These are phyloP conservation scores for Enteromius paludinosus DNA, from an alignment of 2,797 vertebrate genomes.

Conservation along the genomic window DNA sequence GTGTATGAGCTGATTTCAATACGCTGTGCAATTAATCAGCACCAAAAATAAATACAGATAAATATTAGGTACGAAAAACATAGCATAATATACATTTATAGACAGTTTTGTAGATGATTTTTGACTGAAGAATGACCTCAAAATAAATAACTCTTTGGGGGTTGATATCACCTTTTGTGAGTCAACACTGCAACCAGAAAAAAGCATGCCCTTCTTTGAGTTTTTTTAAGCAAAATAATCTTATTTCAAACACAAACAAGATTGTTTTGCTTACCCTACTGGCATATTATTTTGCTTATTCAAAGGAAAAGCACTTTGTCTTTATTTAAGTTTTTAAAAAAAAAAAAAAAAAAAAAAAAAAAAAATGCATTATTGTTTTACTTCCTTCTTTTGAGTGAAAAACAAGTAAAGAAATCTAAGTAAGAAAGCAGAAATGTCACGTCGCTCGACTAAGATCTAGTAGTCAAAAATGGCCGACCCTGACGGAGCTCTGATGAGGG, in stretches of 20 bases:
- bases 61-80: background rate
- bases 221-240: too few species aligned
- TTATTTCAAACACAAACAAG: too few species aligned
- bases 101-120: background rate
- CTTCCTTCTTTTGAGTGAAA: too few species aligned
- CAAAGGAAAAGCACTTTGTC: too few species aligned
- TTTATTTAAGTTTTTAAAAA: too few species aligned
- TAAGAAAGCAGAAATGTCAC: background rate
- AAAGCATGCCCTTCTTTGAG: too few species aligned
- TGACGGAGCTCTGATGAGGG: conserved; percentile 30
- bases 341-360: too few species aligned
- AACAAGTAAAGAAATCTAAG: too few species aligned
- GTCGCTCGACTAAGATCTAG: background rate
- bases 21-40: background rate
- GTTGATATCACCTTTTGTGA: background rate
- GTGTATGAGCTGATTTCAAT: background rate
- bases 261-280: too few species aligned
- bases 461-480: conserved; percentile 1
- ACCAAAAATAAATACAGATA: background rate
- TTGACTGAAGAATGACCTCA: background rate
- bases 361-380: too few species aligned
- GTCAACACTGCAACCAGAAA: background rate
- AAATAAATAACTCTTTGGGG: background rate
- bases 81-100: background rate
- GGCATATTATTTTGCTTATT: too few species aligned